Evolutionary conservation across 2,797 vertebrate species (phyloP), one percentile per base, ranked within the genome.

Genomic region (Natrix natrix): DNA sequence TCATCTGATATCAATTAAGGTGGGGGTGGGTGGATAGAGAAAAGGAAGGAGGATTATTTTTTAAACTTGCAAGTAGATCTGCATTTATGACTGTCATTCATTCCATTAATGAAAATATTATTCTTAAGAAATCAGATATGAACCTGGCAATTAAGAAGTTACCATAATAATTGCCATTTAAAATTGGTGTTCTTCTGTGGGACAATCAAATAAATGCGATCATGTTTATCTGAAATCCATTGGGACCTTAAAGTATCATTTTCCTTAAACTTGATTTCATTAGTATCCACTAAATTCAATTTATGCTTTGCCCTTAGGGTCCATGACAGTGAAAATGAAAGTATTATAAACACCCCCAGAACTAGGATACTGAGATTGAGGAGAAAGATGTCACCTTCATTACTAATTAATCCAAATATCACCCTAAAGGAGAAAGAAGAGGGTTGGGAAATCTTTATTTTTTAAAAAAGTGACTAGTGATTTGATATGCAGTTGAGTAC

Each of bases 131-230:
- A 92, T 61, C 95, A 95, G 95, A 96, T 97, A 97, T 95, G 95
- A 96, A 94, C 92, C 92, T n/a, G 92, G 93, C 93, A 96, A 95
- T 95, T 94, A 95, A 95, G 86, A 83, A 83, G 95, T 97, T 95
- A 86, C 96, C 94, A 97, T 96, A 92, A 96, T 94, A 97, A 97
- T 96, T 63, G 94, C 89, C 89, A 91, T 96, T 94, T 93, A 95
- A 96, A 95, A 91, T 91, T 91, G 90, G 16, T 61, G 4, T 93
- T 52, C 93, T 89, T 95, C 89, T 94, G 87, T 83, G 87, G 17
- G 94, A 91, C 94, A 96, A 94, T 57, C 60, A n/a, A 95, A 95
- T 87, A 92, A 92, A 95, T 92, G 89, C 93, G 94, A 57, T 94
- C 94, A 95, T 95, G 95, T 78, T 10, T 37, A 88, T 59, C 0